Base-by-base conservation (phyloP, 2,888 invertebrate genomes). In the Drosophila robusta region DNA sequence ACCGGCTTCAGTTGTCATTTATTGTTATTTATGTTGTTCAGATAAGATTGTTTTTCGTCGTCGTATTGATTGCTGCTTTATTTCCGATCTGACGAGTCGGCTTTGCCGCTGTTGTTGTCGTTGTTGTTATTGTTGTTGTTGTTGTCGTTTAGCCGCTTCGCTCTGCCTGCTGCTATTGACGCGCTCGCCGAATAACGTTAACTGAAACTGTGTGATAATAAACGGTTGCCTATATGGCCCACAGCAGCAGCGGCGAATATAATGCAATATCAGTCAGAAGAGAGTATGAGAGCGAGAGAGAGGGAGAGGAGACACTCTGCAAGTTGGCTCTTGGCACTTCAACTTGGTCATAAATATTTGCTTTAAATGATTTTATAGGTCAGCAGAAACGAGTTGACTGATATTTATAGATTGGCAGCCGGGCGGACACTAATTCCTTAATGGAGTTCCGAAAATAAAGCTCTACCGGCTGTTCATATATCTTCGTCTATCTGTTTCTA, bases 131-230 rank as follows among this genome's bases (percentile, higher is more conserved):
- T 32, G 55, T 38, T 55, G 61, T 36, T 51, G 55, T 14, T 42
- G 14, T 16, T 29, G 45, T 14, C 4, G 29, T 6, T 45, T 22
- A n/a, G 9, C n/a, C n/a, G 11, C 14, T 26, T 45, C 26, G 45
- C 16, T 39, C 26, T 16, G 22, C 2, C 36, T 38, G 54, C 64
- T 49, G 58, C 45, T 73, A 63, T 77, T 74, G 70, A 77, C 77
- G 75, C 66, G 69, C 67, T 78, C 71, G 50, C 51, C 64, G 63
- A 68, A 68, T 77, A 72, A 55, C 81, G 81, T 75, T 80, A 80
- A 87, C 81, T 81, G 75, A 84, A 75, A 78, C 75, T 71, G 69
- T 70, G 61, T 78, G 82, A 79, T 82, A 75, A 84, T 71, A 77
- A 71, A 56, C 64, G 46, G 56, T 66, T 50, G 32, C 46, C 72